Conservation (phyloP, 2,888 invertebrate genomes). For the Acrobasis suavella region DNA sequence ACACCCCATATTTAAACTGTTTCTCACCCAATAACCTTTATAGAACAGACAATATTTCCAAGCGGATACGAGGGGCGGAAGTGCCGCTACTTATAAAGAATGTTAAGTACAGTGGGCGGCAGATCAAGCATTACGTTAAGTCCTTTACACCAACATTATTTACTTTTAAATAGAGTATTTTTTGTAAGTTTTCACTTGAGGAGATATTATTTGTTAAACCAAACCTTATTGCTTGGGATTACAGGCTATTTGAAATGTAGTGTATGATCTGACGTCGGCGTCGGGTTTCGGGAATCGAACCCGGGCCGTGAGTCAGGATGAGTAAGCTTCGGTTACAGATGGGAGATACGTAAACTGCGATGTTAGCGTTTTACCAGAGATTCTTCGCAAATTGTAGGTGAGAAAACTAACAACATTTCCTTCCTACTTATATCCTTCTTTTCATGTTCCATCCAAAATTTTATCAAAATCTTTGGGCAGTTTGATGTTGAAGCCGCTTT, state of each 20-base stretch:
- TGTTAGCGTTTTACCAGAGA: not conserved
- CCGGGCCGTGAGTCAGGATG: not conserved
- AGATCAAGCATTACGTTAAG: not conserved
- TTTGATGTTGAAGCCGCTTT: no score
- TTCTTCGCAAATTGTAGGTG: not conserved
- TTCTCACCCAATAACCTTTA: not conserved
- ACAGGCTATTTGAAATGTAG: not conserved
- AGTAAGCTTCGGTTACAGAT: not conserved
- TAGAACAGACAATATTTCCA: not conserved
- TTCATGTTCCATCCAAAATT: no score
- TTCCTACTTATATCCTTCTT: no score
- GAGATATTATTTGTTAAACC: not conserved
- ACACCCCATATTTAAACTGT: not conserved
- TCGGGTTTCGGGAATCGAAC: constrained; percentile 5
- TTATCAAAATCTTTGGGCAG: no score
- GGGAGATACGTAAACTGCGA: not conserved
- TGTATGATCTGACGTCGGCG: not conserved
- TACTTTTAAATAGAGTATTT: not conserved
- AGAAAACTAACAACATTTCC: no score
- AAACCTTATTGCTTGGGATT: not conserved
- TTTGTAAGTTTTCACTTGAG: no score
- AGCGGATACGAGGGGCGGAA: not conserved
- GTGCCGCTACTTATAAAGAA: constrained; percentile 1
- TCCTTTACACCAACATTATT: not conserved
- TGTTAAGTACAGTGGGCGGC: not conserved